phyloP scores from a whole-genome alignment of 1,140 invertebrate genomes.

The Conus betulinus region DNA sequence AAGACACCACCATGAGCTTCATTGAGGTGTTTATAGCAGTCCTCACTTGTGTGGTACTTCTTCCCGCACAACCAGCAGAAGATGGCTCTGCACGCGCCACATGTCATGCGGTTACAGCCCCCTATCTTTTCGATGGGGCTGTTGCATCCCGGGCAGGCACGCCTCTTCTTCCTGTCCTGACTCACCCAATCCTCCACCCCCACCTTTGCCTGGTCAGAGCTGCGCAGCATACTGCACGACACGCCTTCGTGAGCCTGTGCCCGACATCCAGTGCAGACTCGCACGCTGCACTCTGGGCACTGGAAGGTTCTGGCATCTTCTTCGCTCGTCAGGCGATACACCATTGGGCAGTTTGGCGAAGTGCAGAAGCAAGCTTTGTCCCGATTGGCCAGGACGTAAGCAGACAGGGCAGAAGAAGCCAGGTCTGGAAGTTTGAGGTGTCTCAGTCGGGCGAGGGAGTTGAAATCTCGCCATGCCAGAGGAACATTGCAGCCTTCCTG shows the following conservation, averaged over 20 bases:
- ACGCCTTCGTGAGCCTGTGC: slow-evolving; percentile 59
- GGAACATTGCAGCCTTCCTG: slow-evolving; percentile 55
- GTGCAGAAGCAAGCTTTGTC: slow-evolving; percentile 58
- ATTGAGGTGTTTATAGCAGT: slow-evolving; percentile 59
- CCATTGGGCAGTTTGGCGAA: slow-evolving; percentile 63
- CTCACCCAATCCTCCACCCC: slow-evolving; percentile 46
- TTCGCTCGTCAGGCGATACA: slow-evolving; percentile 54
- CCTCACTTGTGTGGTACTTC: slow-evolving; percentile 22
- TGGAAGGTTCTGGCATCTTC: slow-evolving; percentile 45
- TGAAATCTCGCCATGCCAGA: slow-evolving; percentile 58
- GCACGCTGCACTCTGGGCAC: slow-evolving; percentile 55
- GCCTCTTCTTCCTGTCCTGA: slow-evolving; percentile 43
- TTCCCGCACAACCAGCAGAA: slow-evolving; percentile 65
- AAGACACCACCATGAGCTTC: slow-evolving; percentile 50
- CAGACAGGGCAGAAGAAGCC: slow-evolving; percentile 31
- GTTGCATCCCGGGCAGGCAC: slow-evolving; percentile 61
- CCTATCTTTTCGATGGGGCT: slow-evolving; percentile 59
- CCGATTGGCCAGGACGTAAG: slow-evolving; percentile 49
- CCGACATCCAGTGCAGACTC: slow-evolving; percentile 62
- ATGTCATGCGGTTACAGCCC: slow-evolving; percentile 64
- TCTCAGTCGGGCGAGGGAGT: slow-evolving; percentile 33
- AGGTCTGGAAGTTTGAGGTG: slow-evolving; percentile 34
- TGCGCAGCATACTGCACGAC: slow-evolving; percentile 58
- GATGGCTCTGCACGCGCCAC: slow-evolving; percentile 48
- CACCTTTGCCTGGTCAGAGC: slow-evolving; percentile 20